phyloP scores from a whole-genome alignment of 2,888 invertebrate genomes.

The Drosophila anceps region DNA sequence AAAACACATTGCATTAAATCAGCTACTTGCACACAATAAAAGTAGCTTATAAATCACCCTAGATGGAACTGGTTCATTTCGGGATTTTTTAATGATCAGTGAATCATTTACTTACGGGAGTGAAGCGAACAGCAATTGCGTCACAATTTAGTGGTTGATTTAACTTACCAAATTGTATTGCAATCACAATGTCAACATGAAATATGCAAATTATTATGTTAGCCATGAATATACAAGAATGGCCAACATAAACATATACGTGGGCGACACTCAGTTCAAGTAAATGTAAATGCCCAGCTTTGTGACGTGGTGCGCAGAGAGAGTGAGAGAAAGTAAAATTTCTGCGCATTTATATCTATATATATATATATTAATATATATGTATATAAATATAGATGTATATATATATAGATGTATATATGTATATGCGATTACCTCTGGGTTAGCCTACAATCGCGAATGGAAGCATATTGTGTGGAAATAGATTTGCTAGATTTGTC shows the following conservation, averaged over 20 bases:
- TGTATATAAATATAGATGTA: background rate
- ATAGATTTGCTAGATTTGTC: background rate
- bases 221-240: background rate
- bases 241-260: background rate
- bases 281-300: background rate
- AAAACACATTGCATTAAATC: background rate
- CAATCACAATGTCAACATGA: background rate
- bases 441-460: conserved; percentile 12
- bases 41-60: background rate
- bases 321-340: conserved; percentile 1
- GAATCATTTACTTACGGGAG: background rate
- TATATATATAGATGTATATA: conserved; percentile 8
- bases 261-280: no score
- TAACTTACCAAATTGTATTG: background rate
- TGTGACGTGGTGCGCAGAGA: conserved; percentile 42
- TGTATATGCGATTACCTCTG: conserved; percentile 5
- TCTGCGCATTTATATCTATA: conserved; percentile 9
- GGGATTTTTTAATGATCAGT: background rate
- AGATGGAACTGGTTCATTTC: conserved; percentile 12
- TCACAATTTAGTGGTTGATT: background rate
- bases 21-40: background rate
- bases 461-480: conserved; percentile 21
- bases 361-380: conserved; percentile 6
- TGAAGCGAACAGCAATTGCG: background rate
- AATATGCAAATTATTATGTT: background rate